Percentiles rank a stretch among this genome's conserved stretches.
phyloP scores from a whole-genome alignment of 2,113 vertebrate genomes.

The Planiliza haematocheilus region DNA sequence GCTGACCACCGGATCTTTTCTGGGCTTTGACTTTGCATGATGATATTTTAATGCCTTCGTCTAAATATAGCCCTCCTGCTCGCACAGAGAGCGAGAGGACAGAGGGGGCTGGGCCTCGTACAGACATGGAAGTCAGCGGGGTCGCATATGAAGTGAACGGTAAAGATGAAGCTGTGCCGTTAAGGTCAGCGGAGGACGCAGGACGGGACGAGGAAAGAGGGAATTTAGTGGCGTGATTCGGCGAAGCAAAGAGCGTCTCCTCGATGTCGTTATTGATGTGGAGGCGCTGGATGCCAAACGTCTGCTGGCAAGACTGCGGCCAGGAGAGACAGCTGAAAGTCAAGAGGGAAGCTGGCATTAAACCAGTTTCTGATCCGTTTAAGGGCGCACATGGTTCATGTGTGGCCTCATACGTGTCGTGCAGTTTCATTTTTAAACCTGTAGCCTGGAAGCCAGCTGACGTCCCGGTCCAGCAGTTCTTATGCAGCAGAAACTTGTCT shows the following conservation, averaged over 20 bases:
- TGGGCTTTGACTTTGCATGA: conserved; percentile 66
- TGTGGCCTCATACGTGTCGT: no score
- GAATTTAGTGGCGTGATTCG: conserved; percentile 31
- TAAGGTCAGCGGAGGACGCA: conserved; percentile 34
- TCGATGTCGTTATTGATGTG: conserved; percentile 53
- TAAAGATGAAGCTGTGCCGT: background rate
- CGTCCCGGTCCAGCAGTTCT: no score
- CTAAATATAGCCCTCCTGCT: conserved; percentile 71
- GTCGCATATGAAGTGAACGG: background rate
- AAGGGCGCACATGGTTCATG: no score
- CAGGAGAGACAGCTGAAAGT: conserved; percentile 54
- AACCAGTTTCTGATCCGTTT: no score
- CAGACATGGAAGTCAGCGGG: conserved; percentile 13
- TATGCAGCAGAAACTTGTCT: no score
- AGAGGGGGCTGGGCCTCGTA: background rate
- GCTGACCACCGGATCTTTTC: conserved; percentile 63
- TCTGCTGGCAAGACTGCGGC: conserved; percentile 44
- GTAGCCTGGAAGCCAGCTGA: no score
- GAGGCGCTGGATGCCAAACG: conserved; percentile 50
- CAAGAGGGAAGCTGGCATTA: conserved; percentile 26
- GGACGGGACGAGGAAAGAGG: background rate
- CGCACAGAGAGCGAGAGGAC: background rate
- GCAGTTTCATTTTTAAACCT: no score
- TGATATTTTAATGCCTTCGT: conserved; percentile 76
- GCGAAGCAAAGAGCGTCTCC: conserved; percentile 29